These are phyloP conservation scores for Hypena proboscidalis DNA, from an alignment of 2,888 invertebrate species.

Conservation along the genomic window DNA sequence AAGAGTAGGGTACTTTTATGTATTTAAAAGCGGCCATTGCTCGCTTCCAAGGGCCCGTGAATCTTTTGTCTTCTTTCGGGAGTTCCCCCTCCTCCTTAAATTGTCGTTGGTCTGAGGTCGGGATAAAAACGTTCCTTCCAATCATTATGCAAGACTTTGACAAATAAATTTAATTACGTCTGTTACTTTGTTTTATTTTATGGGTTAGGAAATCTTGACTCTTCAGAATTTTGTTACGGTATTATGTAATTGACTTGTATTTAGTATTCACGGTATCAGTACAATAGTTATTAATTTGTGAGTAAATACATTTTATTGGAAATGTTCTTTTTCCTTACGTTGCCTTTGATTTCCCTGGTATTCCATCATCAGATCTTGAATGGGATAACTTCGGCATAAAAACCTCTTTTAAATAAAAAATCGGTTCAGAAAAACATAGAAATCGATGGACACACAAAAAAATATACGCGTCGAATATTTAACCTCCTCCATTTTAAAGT, in stretches of 20 bases:
- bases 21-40: constrained; percentile 46
- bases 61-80: constrained; percentile 53
- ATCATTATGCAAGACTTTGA: constrained; percentile 34
- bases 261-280: neutral
- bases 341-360: too few species aligned
- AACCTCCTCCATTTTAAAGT: too few species aligned
- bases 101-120: constrained; percentile 38
- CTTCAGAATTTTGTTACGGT: constrained; percentile 4
- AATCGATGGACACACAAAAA: too few species aligned
- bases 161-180: constrained; percentile 20
- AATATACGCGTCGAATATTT: too few species aligned
- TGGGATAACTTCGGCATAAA: too few species aligned
- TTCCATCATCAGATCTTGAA: too few species aligned
- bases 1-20: constrained; percentile 29
- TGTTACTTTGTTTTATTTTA: constrained; percentile 15
- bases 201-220: neutral
- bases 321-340: too few species aligned
- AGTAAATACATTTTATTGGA: too few species aligned
- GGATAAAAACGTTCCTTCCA: constrained; percentile 38
- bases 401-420: too few species aligned
- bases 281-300: neutral
- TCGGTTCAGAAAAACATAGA: too few species aligned
- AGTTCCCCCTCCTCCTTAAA: constrained; percentile 40
- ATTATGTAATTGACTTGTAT: neutral
- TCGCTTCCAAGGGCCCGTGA: constrained; percentile 47